Evolutionary conservation across 2,113 vertebrate genomes (phyloP).

Genomic region (Phylloscopus whistleri): DNA sequence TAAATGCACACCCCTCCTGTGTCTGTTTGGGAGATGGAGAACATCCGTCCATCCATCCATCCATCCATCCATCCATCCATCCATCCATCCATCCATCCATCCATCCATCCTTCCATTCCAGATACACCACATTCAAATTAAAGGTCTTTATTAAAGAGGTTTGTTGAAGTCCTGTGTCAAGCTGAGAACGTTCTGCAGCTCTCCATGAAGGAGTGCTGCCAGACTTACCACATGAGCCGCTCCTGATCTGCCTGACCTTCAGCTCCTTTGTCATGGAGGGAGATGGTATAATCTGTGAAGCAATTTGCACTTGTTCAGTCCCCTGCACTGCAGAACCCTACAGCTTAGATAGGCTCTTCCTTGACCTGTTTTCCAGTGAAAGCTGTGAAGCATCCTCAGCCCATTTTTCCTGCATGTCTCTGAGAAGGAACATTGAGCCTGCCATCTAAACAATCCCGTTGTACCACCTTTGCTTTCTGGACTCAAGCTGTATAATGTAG

Average conservation of each 20-base stretch:
- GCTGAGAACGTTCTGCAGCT: neutral
- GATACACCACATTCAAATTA: neutral
- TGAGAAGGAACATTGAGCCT: neutral
- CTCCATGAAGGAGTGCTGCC: neutral
- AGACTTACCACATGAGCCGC: neutral
- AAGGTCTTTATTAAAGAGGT: neutral
- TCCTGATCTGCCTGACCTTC: neutral
- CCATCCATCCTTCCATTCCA: neutral
- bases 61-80: neutral
- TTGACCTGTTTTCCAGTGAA: neutral
- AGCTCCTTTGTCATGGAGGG: neutral
- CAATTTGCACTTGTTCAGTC: neutral
- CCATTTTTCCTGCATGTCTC: neutral
- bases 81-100: neutral
- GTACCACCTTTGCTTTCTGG: neutral
- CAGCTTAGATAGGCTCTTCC: neutral
- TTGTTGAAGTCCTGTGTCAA: neutral
- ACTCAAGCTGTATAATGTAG: neutral
- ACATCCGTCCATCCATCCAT: too few species aligned
- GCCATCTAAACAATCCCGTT: neutral
- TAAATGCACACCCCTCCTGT: neutral
- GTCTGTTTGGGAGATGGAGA: neutral
- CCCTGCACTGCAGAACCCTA: neutral
- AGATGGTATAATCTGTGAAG: neutral
- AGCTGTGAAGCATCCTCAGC: neutral